phyloP scores from a whole-genome alignment of 2,113 vertebrate genomes.

The Delphinapterus leucas region DNA sequence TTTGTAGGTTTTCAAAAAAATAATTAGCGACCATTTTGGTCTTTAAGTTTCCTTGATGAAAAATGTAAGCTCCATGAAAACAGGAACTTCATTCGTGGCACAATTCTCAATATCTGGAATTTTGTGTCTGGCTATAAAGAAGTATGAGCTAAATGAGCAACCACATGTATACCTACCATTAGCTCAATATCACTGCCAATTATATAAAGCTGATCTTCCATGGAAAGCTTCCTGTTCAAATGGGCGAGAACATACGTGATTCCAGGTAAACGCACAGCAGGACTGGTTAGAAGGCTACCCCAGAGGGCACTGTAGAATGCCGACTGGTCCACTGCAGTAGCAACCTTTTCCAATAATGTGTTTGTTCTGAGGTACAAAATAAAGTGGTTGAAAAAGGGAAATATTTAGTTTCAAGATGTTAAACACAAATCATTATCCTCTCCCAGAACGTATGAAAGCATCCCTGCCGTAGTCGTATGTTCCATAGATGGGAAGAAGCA shows the following conservation, averaged over 20 bases:
- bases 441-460: not conserved
- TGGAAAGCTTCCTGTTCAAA: constrained; percentile 97
- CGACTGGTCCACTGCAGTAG: constrained; percentile 94
- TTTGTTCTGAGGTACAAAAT: constrained; percentile 87
- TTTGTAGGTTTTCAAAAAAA: not conserved
- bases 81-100: not conserved
- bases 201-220: constrained; percentile 99
- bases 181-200: constrained; percentile 98
- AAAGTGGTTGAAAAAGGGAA: not conserved
- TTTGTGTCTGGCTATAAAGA: not conserved
- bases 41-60: constrained; percentile 40
- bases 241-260: constrained; percentile 97
- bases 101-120: not conserved
- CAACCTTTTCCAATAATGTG: constrained; percentile 95
- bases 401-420: not conserved
- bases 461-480: not conserved
- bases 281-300: constrained; percentile 98
- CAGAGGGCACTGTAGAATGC: constrained; percentile 98
- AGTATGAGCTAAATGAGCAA: not conserved
- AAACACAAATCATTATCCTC: not conserved
- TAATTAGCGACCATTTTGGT: not conserved
- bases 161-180: constrained; percentile 87
- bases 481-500: not conserved
- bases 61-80: not conserved
- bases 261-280: constrained; percentile 94